A percentile compares a stretch with the other conserved stretches of the same genome.
phyloP scores from a whole-genome alignment of 2,113 vertebrate species.

The Entelurus aequoreus region DNA sequence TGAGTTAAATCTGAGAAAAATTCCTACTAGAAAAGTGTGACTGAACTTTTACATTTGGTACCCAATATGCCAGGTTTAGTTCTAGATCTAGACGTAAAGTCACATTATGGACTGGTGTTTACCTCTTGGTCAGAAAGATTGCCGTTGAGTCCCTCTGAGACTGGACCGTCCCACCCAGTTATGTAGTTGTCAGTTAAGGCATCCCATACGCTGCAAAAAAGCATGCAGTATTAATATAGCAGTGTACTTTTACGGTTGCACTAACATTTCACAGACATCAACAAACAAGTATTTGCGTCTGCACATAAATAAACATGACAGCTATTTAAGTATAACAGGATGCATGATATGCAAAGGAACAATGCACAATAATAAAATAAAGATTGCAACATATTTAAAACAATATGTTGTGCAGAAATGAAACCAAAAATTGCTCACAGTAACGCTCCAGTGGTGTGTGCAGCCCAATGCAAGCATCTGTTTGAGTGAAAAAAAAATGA shows the following conservation, averaged over 20 bases:
- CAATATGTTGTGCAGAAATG: conserved; percentile 35
- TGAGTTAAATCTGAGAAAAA: too few species aligned
- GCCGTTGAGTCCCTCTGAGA: conserved; percentile 80
- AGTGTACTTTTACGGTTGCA: neutral
- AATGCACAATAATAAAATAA: conserved; percentile 28
- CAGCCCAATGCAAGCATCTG: conserved; percentile 9
- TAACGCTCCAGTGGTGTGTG: conserved; percentile 32
- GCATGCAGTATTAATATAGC: neutral
- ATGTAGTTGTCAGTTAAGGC: conserved; percentile 92
- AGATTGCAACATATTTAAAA: conserved; percentile 26
- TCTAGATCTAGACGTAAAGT: too few species aligned
- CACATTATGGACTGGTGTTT: conserved; percentile 13
- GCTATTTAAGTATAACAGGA: conserved; percentile 17
- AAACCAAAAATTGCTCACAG: conserved; percentile 51
- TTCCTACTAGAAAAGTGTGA: too few species aligned
- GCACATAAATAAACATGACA: neutral
- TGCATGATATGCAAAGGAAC: conserved; percentile 15
- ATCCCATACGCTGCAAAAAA: conserved; percentile 83
- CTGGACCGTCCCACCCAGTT: conserved; percentile 80
- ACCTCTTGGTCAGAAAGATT: conserved; percentile 86
- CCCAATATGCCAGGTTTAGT: too few species aligned
- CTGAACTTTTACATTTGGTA: too few species aligned
- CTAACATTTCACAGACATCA: neutral
- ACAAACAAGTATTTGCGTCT: conserved; percentile 11
- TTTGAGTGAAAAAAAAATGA: conserved; percentile 26